Evolutionary conservation across 2,888 invertebrate species (phyloP), one percentile per base, ranked within the genome.

Genomic region (Stratiomys singularior): DNA sequence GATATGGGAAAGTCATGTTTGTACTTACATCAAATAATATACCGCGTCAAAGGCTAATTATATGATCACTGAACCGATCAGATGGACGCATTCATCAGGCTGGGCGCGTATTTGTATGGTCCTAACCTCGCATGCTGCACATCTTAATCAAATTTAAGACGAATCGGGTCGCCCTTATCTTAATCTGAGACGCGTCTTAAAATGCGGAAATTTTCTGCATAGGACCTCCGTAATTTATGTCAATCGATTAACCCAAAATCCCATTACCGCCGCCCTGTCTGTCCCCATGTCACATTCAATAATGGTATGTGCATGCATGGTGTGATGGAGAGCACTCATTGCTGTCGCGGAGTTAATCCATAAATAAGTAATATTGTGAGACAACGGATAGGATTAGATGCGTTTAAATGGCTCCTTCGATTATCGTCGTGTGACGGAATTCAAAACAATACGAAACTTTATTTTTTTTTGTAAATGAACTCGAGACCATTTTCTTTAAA

Each of bases 41-140:
- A 23, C 64, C 64, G 64, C 64, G 64, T 64, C 64, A 64, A 64
- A 64, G 64, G 64, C 64, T 64, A 64, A 64, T 64, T 64, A 64
- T 64, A 30, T 64, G 64, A 64, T 64, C 11, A 30, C 30, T 64
- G 28, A 64, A 30, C 15, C 28, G 64, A 64, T 64, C 64, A 28
- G 64, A 64, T 64, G 28, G 23, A 64, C 11, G 13, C 13, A 52
- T 52, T 13, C 52, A 52, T 52, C 52, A 13, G 52, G 3, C 2
- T 5, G n/a, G 7, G 7, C 4, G 15, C 52, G 9, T 37, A 37
- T 18, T 13, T 9, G 18, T 52, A 13, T n/a, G n/a, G 52, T 9
- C 7, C 15, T 52, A 18, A 13, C 4, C 18, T 52, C n/a, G 52
- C 60, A 21, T 13, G 60, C 25, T 25, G 25, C 5, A 60, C 60